Conservation (phyloP, 1,140 invertebrate species). For the Chironomus striatipennis region DNA sequence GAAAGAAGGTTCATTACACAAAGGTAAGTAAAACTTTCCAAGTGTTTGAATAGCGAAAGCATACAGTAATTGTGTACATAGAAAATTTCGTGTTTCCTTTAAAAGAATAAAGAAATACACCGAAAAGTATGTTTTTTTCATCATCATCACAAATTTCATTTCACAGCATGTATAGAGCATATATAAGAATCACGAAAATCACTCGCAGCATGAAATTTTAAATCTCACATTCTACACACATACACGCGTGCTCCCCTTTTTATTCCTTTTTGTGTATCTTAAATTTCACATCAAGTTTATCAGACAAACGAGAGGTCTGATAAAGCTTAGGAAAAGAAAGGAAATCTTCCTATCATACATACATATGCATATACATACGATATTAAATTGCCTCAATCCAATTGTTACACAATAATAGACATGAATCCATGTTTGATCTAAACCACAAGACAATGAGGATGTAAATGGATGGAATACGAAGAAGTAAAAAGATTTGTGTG, state of each 20-base stretch:
- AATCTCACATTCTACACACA: not conserved
- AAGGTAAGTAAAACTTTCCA: not conserved
- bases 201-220: constrained; percentile 11
- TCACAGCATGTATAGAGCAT: not conserved
- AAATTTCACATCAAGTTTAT: not conserved
- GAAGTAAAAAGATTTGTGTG: too few species aligned
- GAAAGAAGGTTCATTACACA: not conserved
- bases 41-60: not conserved
- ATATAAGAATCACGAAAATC: not conserved
- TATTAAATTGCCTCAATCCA: not conserved
- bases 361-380: not conserved
- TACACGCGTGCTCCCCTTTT: not conserved
- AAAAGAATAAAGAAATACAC: not conserved
- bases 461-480: too few species aligned
- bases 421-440: constrained; percentile 5
- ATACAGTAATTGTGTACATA: not conserved
- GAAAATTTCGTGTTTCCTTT: not conserved
- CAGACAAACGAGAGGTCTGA: not conserved
- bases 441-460: not conserved
- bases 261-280: not conserved
- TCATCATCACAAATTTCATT: not conserved
- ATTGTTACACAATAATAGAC: constrained; percentile 14
- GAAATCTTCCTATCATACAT: not conserved
- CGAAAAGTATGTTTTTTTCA: not conserved
- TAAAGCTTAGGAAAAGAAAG: not conserved